Evolutionary conservation across 2,113 vertebrate species (phyloP).

Genomic region (Cyanoramphus novaezelandiae): DNA sequence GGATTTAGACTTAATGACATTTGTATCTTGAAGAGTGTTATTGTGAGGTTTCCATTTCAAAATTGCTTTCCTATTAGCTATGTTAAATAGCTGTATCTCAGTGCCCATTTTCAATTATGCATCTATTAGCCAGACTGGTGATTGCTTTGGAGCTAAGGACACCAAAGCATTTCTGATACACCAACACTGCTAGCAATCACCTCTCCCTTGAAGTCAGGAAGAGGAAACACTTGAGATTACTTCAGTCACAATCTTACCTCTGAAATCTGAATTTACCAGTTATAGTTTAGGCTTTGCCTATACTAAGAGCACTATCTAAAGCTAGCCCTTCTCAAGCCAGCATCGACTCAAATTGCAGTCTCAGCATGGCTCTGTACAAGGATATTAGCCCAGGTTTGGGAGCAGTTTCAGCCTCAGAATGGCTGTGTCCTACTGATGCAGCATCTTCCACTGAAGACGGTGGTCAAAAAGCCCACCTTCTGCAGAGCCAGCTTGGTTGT

Average conservation of each 20-base stretch:
- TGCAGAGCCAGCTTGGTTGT: not conserved
- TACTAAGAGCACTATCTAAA: not conserved
- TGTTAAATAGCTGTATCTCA: not conserved
- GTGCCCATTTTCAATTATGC: not conserved
- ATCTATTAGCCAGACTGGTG: not conserved
- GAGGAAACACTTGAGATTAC: not conserved
- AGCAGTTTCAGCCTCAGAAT: not conserved
- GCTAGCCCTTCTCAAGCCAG: not conserved
- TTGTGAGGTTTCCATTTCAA: not conserved
- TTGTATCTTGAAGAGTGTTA: not conserved
- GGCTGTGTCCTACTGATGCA: not conserved
- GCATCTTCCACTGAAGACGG: not conserved
- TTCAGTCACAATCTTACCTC: not conserved
- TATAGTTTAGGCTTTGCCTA: not conserved
- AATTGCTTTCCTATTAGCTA: not conserved
- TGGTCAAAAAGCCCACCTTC: not conserved
- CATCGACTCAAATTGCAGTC: not conserved
- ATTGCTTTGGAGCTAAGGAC: not conserved
- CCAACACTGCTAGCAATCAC: fast-evolving
- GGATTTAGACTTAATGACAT: not conserved
- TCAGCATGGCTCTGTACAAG: not conserved
- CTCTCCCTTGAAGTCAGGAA: not conserved
- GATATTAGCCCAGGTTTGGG: not conserved
- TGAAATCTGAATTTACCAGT: not conserved
- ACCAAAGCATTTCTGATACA: not conserved